Conservation (phyloP, 2,888 invertebrate genomes). For the Merodon equestris region DNA sequence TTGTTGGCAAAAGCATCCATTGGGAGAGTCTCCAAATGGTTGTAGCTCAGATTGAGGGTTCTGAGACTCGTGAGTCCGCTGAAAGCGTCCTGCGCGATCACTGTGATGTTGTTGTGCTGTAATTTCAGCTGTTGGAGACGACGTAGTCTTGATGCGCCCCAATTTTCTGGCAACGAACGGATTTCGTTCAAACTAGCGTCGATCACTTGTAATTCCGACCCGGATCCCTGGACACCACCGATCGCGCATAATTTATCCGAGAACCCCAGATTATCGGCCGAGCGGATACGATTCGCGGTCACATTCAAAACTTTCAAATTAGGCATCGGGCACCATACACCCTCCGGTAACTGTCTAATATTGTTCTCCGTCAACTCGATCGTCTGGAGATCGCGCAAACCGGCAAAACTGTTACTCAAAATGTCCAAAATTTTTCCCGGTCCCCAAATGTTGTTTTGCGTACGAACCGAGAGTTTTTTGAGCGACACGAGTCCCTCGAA, state of each 20-base stretch:
- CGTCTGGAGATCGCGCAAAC: constrained; percentile 88
- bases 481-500: constrained; percentile 90
- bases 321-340: constrained; percentile 88
- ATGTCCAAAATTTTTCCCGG: constrained; percentile 87
- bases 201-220: constrained; percentile 85
- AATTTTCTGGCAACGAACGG: constrained; percentile 85
- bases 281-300: constrained; percentile 89
- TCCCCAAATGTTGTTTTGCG: constrained; percentile 90
- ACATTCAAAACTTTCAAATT: constrained; percentile 91
- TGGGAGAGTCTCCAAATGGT: constrained; percentile 89
- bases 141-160: constrained; percentile 86
- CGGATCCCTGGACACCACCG: constrained; percentile 81
- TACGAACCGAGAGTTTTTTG: constrained; percentile 87
- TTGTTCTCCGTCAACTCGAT: constrained; percentile 92
- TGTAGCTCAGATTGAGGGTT: constrained; percentile 91
- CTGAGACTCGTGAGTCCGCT: constrained; percentile 88
- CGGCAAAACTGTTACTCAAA: constrained; percentile 85
- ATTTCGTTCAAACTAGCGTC: constrained; percentile 91
- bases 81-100: constrained; percentile 88
- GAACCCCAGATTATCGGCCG: constrained; percentile 88
- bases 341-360: constrained; percentile 88
- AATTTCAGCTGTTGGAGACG: constrained; percentile 89
- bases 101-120: constrained; percentile 90
- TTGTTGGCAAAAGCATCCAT: constrained; percentile 89
- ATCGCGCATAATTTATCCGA: constrained; percentile 77